These are phyloP conservation scores for Hypothenemus hampei DNA, from an alignment of 1,140 invertebrate genomes.

Conservation along the genomic window DNA sequence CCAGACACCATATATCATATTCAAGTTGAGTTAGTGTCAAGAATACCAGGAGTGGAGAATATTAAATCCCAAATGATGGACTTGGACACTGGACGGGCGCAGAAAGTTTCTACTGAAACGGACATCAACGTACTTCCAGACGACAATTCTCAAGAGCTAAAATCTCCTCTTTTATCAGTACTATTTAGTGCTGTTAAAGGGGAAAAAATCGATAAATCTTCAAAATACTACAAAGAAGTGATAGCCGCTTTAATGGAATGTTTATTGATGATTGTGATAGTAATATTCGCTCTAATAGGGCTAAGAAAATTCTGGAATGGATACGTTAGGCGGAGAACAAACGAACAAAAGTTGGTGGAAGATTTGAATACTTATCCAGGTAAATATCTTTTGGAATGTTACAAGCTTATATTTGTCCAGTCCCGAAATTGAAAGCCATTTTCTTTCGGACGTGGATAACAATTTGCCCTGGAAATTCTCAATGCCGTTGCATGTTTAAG, in stretches of 20 bases:
- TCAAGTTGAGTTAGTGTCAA: slow-evolving; percentile 62
- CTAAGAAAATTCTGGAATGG: slow-evolving; percentile 6
- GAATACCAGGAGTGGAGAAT: slow-evolving; percentile 54
- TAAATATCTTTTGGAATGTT: too few species aligned
- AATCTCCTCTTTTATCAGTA: slow-evolving; percentile 54
- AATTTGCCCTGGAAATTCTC: neutral
- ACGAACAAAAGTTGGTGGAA: slow-evolving; percentile 53
- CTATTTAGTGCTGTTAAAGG: slow-evolving; percentile 54
- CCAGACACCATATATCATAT: slow-evolving; percentile 75
- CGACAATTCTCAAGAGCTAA: slow-evolving; percentile 44
- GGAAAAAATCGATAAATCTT: slow-evolving; percentile 49
- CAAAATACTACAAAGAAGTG: slow-evolving; percentile 51
- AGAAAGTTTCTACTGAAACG: slow-evolving; percentile 56
- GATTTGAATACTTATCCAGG: slow-evolving; percentile 48
- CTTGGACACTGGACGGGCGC: slow-evolving; percentile 55
- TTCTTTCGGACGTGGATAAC: neutral
- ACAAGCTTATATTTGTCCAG: too few species aligned
- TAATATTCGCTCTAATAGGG: slow-evolving; percentile 45
- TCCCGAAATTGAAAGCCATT: too few species aligned
- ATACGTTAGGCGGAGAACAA: slow-evolving; percentile 41
- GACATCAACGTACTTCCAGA: slow-evolving; percentile 49
- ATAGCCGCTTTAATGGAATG: slow-evolving; percentile 49
- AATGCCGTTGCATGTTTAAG: neutral
- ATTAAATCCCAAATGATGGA: slow-evolving; percentile 59
- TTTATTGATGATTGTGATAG: slow-evolving; percentile 50